These are phyloP conservation scores for Drosophila ercepeae DNA, from an alignment of 1,140 invertebrate species.

Conservation along the genomic window DNA sequence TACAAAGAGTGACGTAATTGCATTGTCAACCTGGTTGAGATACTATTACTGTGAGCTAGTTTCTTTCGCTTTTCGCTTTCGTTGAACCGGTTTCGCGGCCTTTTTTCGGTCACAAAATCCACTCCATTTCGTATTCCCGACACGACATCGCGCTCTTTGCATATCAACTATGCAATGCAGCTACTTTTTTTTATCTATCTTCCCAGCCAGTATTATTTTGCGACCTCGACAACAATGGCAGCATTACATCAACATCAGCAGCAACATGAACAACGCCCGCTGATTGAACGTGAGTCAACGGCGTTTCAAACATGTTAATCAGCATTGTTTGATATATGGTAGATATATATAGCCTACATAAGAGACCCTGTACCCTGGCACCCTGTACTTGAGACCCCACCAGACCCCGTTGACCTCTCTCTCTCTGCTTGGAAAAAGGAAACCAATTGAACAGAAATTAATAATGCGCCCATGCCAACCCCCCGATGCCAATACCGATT, in stretches of 20 bases:
- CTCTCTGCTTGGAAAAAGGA: constrained; percentile 20
- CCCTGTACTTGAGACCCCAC: no score
- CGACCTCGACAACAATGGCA: constrained; percentile 35
- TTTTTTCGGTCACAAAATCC: no score
- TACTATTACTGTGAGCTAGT: constrained; percentile 29
- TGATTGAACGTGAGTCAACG: constrained; percentile 49
- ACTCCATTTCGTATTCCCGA: constrained; percentile 10
- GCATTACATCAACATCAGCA: constrained; percentile 33
- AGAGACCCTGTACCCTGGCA: background rate
- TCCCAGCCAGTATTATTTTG: background rate
- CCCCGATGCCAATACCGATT: constrained; percentile 21
- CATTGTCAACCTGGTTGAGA: constrained; percentile 42
- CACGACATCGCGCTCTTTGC: constrained; percentile 14
- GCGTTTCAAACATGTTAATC: constrained; percentile 43
- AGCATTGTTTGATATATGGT: constrained; percentile 36
- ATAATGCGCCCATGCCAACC: no score
- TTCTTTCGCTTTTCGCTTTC: constrained; percentile 49
- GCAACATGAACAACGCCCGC: constrained; percentile 10
- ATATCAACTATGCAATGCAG: constrained; percentile 29
- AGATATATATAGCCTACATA: background rate
- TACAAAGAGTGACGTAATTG: constrained; percentile 35
- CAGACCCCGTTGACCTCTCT: constrained; percentile 18
- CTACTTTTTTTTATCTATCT: constrained; percentile 12
- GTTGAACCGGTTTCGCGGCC: constrained; percentile 35
- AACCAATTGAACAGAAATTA: constrained; percentile 50